Conservation (phyloP, 2,113 vertebrate species). For the Corythoichthys haematopterus region DNA sequence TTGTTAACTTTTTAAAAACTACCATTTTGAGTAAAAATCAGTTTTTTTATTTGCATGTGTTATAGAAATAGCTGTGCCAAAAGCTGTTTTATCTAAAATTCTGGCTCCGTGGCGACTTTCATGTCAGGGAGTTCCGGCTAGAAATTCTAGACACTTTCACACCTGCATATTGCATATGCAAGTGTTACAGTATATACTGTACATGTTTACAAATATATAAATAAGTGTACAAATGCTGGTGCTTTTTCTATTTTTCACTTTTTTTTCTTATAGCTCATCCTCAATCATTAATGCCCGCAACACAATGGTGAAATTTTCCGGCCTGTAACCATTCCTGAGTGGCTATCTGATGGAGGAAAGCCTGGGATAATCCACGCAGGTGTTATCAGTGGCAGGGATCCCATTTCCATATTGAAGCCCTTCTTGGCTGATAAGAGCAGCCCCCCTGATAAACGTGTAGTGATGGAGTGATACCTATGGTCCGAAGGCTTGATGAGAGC, state of each 20-base stretch:
- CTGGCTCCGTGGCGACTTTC: no score
- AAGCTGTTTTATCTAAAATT: no score
- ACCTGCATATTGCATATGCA: background rate
- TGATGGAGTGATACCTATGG: slow-evolving; percentile 94
- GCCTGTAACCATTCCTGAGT: slow-evolving; percentile 67
- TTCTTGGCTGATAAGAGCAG: slow-evolving; percentile 80
- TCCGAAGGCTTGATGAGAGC: slow-evolving; percentile 60
- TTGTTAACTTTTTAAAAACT: no score
- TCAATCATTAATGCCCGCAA: slow-evolving; percentile 58
- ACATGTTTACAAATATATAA: slow-evolving; percentile 9
- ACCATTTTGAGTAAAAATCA: no score
- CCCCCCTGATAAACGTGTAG: slow-evolving; percentile 89
- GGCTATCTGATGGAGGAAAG: slow-evolving; percentile 84
- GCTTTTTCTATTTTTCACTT: slow-evolving; percentile 20
- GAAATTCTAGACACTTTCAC: no score
- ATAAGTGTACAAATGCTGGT: slow-evolving; percentile 15
- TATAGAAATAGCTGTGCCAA: no score
- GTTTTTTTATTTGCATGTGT: no score
- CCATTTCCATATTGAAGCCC: slow-evolving; percentile 97
- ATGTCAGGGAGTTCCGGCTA: no score
- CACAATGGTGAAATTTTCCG: slow-evolving; percentile 66
- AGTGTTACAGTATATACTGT: background rate
- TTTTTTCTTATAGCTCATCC: slow-evolving; percentile 25
- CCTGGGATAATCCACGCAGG: slow-evolving; percentile 84
- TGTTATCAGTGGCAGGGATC: slow-evolving; percentile 91